phyloP scores from a whole-genome alignment of 2,113 vertebrate genomes.

The Bos javanicus region DNA sequence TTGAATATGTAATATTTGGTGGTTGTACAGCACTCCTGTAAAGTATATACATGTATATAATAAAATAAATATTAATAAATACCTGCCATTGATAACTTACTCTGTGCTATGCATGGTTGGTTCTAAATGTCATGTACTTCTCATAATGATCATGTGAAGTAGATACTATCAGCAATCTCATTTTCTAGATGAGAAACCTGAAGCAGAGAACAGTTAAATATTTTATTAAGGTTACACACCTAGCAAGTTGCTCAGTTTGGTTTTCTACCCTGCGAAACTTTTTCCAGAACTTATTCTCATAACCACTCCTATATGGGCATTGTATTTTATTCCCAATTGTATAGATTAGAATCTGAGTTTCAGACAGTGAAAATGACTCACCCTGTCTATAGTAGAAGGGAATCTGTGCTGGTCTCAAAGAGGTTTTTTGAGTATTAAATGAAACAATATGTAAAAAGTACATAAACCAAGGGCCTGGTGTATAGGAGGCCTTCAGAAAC shows the following conservation, averaged over 20 bases:
- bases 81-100: neutral
- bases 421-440: neutral
- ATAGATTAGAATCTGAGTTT: neutral
- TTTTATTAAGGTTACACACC: neutral
- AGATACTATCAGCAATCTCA: neutral
- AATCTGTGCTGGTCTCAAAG: neutral
- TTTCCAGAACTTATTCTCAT: neutral
- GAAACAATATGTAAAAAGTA: neutral
- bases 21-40: neutral
- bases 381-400: neutral
- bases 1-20: neutral
- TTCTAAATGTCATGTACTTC: neutral
- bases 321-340: neutral
- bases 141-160: neutral
- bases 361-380: neutral
- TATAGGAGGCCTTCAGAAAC: neutral
- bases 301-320: neutral
- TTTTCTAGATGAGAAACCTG: neutral
- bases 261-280: neutral
- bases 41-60: neutral
- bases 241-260: neutral
- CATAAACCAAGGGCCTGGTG: neutral
- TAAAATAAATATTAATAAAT: neutral
- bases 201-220: neutral
- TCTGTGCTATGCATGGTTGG: neutral